A percentile compares a stretch with the other conserved stretches of the same genome.
These are phyloP conservation scores for Abscondita cerata DNA, from an alignment of 2,888 invertebrate species.

Conservation along the genomic window DNA sequence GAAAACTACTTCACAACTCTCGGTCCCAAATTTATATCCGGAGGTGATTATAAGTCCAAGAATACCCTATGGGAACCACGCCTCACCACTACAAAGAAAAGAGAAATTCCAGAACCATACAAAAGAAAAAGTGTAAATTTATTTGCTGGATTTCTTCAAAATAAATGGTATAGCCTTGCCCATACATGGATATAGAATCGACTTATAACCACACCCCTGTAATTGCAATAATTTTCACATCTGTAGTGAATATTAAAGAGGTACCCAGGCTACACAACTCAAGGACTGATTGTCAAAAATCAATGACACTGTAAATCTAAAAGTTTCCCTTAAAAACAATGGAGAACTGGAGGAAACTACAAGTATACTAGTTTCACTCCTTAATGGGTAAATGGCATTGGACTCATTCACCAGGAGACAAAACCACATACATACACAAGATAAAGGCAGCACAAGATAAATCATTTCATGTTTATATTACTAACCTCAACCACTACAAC, in stretches of 20 bases:
- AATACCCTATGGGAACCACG: no score
- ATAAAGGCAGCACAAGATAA: background rate
- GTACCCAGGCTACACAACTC: conserved; percentile 2
- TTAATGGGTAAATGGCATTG: background rate
- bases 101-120: no score
- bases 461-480: no score
- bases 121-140: no score
- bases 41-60: no score
- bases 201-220: background rate
- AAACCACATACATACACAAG: background rate
- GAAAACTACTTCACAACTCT: no score
- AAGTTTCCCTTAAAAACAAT: background rate
- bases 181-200: conserved; percentile 2
- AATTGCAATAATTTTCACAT: background rate
- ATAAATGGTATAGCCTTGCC: background rate
- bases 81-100: no score
- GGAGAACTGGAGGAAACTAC: background rate
- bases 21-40: no score
- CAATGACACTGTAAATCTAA: conserved; percentile 5
- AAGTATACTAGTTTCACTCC: background rate
- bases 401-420: background rate
- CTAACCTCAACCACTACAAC: background rate
- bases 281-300: conserved; percentile 2
- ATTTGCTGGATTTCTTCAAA: background rate
- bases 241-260: conserved; percentile 1